Conservation (phyloP, 1,140 invertebrate genomes). For the Eubasilissa regina region DNA sequence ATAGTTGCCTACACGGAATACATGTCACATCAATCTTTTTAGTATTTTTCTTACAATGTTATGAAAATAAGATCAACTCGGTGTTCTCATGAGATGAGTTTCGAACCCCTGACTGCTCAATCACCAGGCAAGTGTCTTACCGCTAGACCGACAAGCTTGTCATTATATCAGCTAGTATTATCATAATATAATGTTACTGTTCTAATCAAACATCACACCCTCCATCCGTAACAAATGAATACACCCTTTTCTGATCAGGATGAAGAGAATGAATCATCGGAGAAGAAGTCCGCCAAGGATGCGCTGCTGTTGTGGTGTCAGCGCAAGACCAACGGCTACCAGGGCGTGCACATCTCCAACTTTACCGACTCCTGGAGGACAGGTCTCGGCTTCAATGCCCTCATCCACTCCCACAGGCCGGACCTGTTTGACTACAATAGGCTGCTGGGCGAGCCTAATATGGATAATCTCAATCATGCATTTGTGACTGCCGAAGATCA, state of each 20-base stretch:
- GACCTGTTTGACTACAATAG: slow-evolving; percentile 91
- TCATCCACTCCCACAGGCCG: slow-evolving; percentile 96
- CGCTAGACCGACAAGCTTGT: too few species aligned
- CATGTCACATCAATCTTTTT: too few species aligned
- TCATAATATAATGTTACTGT: too few species aligned
- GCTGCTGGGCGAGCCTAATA: slow-evolving; percentile 83
- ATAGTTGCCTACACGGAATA: too few species aligned
- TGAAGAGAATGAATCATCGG: slow-evolving; percentile 97
- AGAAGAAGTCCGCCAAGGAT: slow-evolving; percentile 99
- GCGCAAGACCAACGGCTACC: slow-evolving; percentile 95
- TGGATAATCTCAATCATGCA: slow-evolving; percentile 95
- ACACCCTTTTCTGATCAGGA: slow-evolving; percentile 75
- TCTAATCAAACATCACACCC: too few species aligned
- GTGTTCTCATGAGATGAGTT: too few species aligned
- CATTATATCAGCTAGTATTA: too few species aligned
- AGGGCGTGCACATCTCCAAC: slow-evolving; percentile 89
- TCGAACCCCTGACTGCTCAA: too few species aligned
- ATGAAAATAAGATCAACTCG: too few species aligned
- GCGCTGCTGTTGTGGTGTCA: slow-evolving; percentile 98
- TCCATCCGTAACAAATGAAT: too few species aligned
- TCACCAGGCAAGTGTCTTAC: too few species aligned
- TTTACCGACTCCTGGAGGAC: slow-evolving; percentile 93
- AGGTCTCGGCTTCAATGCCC: slow-evolving; percentile 96
- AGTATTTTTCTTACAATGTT: too few species aligned
- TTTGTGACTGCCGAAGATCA: slow-evolving; percentile 95